Evolutionary conservation across 2,113 vertebrate species (phyloP), one percentile per base, ranked within the genome.

Genomic region (Percopsis transmontana): DNA sequence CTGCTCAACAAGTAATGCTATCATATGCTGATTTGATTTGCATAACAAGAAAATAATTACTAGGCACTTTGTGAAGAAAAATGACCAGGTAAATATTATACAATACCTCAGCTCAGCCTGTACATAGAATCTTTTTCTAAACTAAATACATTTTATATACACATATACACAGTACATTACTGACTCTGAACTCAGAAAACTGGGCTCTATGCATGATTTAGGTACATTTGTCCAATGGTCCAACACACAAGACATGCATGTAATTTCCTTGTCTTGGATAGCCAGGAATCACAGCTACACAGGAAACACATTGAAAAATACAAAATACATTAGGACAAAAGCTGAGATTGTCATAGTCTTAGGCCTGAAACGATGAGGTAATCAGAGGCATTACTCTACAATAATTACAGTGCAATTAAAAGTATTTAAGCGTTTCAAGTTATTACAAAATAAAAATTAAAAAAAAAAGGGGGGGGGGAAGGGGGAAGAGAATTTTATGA

Each of bases 371-470:
- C 77, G 55, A 76, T 85, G 82, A 87, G 84, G 86, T 88, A 82
- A 85, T 0, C 7, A 81, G 76, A 77, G 78, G 80, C 58, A 69
- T 16, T 65, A 72, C 68, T 71, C 74, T n/a, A n/a, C 79, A 85
- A 74, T 47, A 75, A 76, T 86, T 57, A 86, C 87, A 89, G 88
- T 89, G 88, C 88, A 91, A 90, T 83, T 80, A 79, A 51, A 72
- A 44, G 14, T 33, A 44, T 23, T 41, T 18, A 18, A 66, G 66
- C 76, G 76, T 58, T 82, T 74, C 57, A 54, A 70, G 83, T 87
- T 77, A 48, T 48, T 48, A n/a, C 50, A 51, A 51, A 18, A 11
- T 11, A 51, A 51, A 21, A 88, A 84, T 80, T 85, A 74, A 77
- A 77, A 76, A 50, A 19, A 66, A 62, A 69, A 41, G 40, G 5